A percentile compares a stretch with the other conserved stretches of the same genome.
These are phyloP conservation scores for Rhadinocentrus ornatus DNA, from an alignment of 2,797 vertebrate genomes.

Conservation along the genomic window DNA sequence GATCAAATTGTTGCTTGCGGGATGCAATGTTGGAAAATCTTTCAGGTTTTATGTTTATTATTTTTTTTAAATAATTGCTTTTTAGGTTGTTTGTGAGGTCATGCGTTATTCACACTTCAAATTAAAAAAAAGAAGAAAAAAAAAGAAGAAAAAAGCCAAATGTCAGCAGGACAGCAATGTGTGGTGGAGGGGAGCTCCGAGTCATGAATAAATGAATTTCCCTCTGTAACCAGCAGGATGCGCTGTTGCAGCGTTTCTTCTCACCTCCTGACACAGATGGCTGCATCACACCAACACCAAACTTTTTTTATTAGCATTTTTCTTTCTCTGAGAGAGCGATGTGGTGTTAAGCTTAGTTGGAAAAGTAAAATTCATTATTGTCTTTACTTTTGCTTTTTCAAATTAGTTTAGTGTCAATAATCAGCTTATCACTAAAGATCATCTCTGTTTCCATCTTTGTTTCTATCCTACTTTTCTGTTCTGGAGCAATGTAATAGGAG, in stretches of 20 bases:
- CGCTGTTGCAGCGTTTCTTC: constrained; percentile 71
- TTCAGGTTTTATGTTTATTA: too few relatives aligned
- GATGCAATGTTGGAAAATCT: neutral
- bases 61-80: too few relatives aligned
- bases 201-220: neutral
- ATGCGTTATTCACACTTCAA: too few relatives aligned
- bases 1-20: constrained; percentile 30
- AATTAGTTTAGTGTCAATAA: constrained; percentile 50
- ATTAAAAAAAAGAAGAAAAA: neutral
- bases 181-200: constrained; percentile 51
- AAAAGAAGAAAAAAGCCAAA: constrained; percentile 18
- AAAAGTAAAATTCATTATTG: neutral
- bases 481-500: constrained; percentile 9
- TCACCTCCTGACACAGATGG: neutral
- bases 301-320: constrained; percentile 17
- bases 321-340: constrained; percentile 46
- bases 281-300: neutral
- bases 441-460: constrained; percentile 41
- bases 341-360: constrained; percentile 48
- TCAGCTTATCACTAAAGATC: constrained; percentile 29
- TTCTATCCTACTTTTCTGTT: constrained; percentile 38
- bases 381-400: constrained; percentile 65
- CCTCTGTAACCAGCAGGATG: constrained; percentile 78
- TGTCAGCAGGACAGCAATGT: constrained; percentile 39
- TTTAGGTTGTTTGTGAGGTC: too few relatives aligned